Conservation (phyloP, 2,888 invertebrate genomes). For the Seladonia tumulorum region DNA sequence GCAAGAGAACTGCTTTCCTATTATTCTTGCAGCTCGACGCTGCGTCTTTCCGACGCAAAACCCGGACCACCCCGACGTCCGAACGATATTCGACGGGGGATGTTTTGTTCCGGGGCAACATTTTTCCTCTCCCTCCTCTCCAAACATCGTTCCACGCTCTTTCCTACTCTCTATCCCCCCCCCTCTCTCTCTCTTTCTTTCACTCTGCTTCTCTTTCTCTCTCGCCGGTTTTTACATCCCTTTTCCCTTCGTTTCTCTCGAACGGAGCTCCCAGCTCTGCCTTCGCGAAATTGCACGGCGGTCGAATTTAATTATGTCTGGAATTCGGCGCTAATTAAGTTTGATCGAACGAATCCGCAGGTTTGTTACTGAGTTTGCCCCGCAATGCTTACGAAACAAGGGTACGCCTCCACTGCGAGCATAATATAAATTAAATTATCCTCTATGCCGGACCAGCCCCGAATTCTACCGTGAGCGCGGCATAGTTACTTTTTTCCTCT, state of each 20-base stretch:
- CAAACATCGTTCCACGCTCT: background rate
- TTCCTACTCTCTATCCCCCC: conserved; percentile 8
- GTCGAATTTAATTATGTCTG: conserved; percentile 82
- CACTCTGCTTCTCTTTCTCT: background rate
- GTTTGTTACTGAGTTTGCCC: conserved; percentile 79
- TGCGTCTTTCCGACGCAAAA: background rate
- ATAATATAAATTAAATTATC: conserved; percentile 80
- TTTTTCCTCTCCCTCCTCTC: conserved; percentile 29
- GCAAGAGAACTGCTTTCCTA: conserved; percentile 1
- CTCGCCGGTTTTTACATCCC: conserved; percentile 48
- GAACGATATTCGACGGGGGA: conserved; percentile 62
- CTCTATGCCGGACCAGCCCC: conserved; percentile 61
- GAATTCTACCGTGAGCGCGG: conserved; percentile 62
- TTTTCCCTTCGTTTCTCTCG: conserved; percentile 43
- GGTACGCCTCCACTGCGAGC: conserved; percentile 71
- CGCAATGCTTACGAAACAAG: conserved; percentile 79
- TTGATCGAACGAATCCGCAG: conserved; percentile 82
- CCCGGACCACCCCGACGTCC: background rate
- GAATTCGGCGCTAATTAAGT: conserved; percentile 82
- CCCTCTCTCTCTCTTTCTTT: background rate
- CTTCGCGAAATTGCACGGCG: conserved; percentile 73
- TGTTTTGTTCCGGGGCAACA: conserved; percentile 42
- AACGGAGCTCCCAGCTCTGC: conserved; percentile 51
- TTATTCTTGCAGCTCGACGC: background rate
- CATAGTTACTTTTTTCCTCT: conserved; percentile 51